Evolutionary conservation across 2,797 vertebrate genomes (phyloP), one percentile per base, ranked within the genome.

Genomic region (Pogoniulus pusillus): DNA sequence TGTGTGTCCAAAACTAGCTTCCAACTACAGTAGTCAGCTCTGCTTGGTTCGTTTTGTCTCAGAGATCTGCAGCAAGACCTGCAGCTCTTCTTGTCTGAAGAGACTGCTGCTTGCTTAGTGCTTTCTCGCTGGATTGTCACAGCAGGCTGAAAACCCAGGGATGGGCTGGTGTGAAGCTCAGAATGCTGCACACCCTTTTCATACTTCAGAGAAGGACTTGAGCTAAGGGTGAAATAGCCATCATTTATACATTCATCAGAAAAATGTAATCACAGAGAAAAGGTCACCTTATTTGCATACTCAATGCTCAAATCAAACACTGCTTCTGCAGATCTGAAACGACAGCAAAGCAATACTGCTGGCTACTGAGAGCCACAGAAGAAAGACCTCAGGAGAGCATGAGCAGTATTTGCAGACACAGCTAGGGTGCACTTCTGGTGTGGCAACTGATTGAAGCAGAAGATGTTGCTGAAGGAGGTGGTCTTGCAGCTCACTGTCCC

Each of bases 161-260:
- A 70, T 0, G 1, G 18, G 55, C 29, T 37, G 16, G n/a, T 55
- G 58, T 54, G 35, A 16, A 85, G 17, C 89, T 77, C 74, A 86
- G 92, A 91, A 82, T 55, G 39, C 69, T 82, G 60, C 83, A 68
- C 43, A 10, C 43, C 0, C 0, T 72, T 53, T 45, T 77, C 49
- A 0, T 69, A 74, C 91, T 93, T 94, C 86, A 95, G 13, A 93
- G 45, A 72, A 76, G 24, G 32, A 45, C 32, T 69, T 35, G 41
- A 84, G 43, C 30, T 75, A 93, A 85, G 51, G 59, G 62, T 60
- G 82, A 90, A 92, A 89, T 20, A 90, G 10, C 54, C 49, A 12
- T 93, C 91, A 95, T 93, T 96, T 95, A 96, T 82, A 78, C 32
- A 82, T 85, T 92, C 69, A 94, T 91, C 54, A 68, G 23, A 82